Evolutionary conservation across 2,888 invertebrate species (phyloP).

Genomic region (Rhamphomyia laevipes): DNA sequence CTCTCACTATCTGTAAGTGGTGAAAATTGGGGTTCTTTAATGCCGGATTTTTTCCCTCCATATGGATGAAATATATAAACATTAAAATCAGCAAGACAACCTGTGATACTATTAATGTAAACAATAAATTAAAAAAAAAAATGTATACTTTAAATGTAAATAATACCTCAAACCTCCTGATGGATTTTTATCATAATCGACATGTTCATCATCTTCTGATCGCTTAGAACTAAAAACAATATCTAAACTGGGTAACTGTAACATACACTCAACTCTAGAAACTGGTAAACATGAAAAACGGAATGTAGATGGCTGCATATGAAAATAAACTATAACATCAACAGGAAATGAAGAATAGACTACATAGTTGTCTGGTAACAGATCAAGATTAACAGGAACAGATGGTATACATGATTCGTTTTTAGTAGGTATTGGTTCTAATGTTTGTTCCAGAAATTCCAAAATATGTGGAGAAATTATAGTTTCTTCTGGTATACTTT

Average conservation of each 20-base stretch:
- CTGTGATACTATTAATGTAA: conserved; percentile 69
- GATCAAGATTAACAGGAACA: conserved; percentile 39
- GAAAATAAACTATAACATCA: conserved; percentile 96
- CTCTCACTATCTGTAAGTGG: conserved; percentile 78
- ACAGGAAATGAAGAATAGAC: conserved; percentile 93
- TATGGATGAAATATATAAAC: conserved; percentile 98
- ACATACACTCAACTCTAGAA: conserved; percentile 88
- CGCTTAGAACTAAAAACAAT: conserved; percentile 93
- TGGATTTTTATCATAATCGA: conserved; percentile 28
- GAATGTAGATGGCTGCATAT: conserved; percentile 95
- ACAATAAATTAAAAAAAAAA: background rate
- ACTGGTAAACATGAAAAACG: conserved; percentile 92
- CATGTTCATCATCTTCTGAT: conserved; percentile 52
- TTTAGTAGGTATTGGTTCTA: conserved; percentile 83
- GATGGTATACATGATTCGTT: conserved; percentile 32
- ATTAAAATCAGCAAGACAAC: conserved; percentile 92
- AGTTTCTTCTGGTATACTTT: conserved; percentile 95
- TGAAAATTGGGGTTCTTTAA: conserved; percentile 74
- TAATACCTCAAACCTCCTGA: conserved; percentile 30
- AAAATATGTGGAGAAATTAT: conserved; percentile 94
- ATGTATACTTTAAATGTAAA: background rate
- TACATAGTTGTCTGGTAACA: conserved; percentile 60
- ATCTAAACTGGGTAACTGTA: conserved; percentile 91
- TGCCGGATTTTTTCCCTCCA: conserved; percentile 73
- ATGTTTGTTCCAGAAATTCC: conserved; percentile 92